Base-by-base conservation (phyloP, 1,140 invertebrate genomes). In the Steinernema khuongi region DNA sequence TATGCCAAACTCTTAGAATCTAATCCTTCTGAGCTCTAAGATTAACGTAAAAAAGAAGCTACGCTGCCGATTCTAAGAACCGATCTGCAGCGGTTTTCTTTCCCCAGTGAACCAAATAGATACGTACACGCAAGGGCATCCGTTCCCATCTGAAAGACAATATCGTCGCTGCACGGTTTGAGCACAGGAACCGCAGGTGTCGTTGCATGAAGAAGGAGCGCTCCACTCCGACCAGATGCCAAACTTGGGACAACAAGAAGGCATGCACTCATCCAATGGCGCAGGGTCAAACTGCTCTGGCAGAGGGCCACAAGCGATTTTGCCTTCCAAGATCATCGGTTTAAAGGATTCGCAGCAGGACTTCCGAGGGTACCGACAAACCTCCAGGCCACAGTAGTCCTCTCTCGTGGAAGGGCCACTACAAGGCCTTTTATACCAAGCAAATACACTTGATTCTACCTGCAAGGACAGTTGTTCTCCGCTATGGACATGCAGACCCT, bases 211-310 rank as follows among this genome's bases (percentile, higher is more conserved):
- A 41, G 14, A 33, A 32, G 1, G 11, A 1, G 2, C 67, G n/a
- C 67, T 41, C 71, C 71, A 76, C 43, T 76, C 75, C 0, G 66
- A 69, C 75, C 75, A 76, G n/a, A 72, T 73, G 22, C 75, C 75
- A 19, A 76, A 41, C 73, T 76, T 0, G 71, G 75, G 60, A 60
- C 17, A 74, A 72, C 19, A 67, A 44, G 33, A 67, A 50, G 28
- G 36, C 26, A 22, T 43, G 41, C 73, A 74, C 28, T 67, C 31
- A n/a, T 68, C 44, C 1, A 69, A 19, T 7, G 67, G 67, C 18
- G 68, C 30, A 0, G 73, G 73, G 26, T 74, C 73, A n/a, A 36
- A 44, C 1, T 31, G 0, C 17, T 26, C 19, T 1, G 67, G 28
- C 2, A 41, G 60, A 32, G 75, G 75, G 28, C 75, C 75, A 66